Evolutionary conservation across 2,113 vertebrate species (phyloP).

Genomic region (Oncorhynchus keta): DNA sequence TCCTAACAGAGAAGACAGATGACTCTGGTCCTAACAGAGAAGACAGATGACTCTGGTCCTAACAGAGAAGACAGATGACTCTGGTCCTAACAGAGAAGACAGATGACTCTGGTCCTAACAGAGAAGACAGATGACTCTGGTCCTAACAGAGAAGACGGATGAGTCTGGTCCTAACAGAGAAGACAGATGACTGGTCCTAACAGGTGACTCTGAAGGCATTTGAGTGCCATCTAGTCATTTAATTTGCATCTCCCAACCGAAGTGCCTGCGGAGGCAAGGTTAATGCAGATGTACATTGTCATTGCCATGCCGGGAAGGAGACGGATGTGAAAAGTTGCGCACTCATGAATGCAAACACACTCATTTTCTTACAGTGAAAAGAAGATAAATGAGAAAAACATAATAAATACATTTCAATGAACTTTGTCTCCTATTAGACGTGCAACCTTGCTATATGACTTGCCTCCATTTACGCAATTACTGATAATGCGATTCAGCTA

Average conservation of each 20-base stretch:
- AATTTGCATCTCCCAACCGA: constrained; percentile 60
- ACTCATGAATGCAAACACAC: constrained; percentile 6
- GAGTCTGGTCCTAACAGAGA: constrained; percentile 22
- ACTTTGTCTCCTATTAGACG: background rate
- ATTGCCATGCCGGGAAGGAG: constrained; percentile 3
- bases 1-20: constrained; percentile 16
- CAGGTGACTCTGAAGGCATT: constrained; percentile 58
- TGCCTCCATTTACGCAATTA: background rate
- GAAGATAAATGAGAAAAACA: background rate
- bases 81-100: too few relatives aligned
- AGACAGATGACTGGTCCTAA: too few relatives aligned
- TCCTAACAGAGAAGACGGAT: too few relatives aligned
- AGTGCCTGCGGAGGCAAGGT: constrained; percentile 48
- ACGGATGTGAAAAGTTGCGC: background rate
- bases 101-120: too few relatives aligned
- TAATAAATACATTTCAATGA: too few relatives aligned
- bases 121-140: too few relatives aligned
- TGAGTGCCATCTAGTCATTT: constrained; percentile 28
- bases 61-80: too few relatives aligned
- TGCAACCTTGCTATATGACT: background rate
- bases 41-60: too few relatives aligned
- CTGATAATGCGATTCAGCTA: constrained; percentile 8
- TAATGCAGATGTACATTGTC: constrained; percentile 45
- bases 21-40: too few relatives aligned
- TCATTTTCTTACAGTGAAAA: background rate